These are phyloP conservation scores for Paragorgia papillata DNA, from an alignment of 92 coral and sea anemone genomes.

Conservation along the genomic window DNA sequence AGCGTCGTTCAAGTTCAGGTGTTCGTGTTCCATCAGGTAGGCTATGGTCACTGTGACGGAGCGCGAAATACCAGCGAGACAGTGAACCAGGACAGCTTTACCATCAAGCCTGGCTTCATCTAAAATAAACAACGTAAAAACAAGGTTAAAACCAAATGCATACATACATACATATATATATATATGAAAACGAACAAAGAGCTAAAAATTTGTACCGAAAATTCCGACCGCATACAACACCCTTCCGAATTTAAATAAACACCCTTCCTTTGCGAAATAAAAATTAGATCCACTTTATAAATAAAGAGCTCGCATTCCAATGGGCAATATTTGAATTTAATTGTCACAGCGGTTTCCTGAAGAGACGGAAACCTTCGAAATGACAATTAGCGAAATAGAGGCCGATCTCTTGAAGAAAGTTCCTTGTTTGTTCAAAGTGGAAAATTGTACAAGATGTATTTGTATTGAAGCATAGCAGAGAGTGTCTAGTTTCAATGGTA, in stretches of 20 bases:
- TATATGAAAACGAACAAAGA: not conserved
- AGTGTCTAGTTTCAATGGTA: not conserved
- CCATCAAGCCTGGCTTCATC: constrained; percentile 88
- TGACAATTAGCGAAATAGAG: not conserved
- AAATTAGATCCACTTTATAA: too few relatives aligned
- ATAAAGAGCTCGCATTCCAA: not conserved
- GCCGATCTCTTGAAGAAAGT: too few relatives aligned
- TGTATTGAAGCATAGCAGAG: not conserved
- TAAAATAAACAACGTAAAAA: constrained; percentile 45
- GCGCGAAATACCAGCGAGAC: constrained; percentile 93
- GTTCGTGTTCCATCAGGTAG: constrained; percentile 79
- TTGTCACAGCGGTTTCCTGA: not conserved
- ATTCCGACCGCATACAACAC: too few relatives aligned
- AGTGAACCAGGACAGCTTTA: constrained; percentile 86
- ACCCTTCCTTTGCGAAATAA: too few relatives aligned
- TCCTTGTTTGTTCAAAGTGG: not conserved
- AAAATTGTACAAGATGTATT: not conserved
- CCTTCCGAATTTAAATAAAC: too few relatives aligned
- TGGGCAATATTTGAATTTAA: not conserved
- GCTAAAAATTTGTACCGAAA: too few relatives aligned
- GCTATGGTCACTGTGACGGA: constrained; percentile 96
- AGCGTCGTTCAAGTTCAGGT: constrained; percentile 85
- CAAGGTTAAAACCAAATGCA: not conserved
- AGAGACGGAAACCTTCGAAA: not conserved
- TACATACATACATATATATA: not conserved